These are phyloP conservation scores for Tapirus terrestris DNA, from an alignment of 2,113 vertebrate species.

Conservation along the genomic window DNA sequence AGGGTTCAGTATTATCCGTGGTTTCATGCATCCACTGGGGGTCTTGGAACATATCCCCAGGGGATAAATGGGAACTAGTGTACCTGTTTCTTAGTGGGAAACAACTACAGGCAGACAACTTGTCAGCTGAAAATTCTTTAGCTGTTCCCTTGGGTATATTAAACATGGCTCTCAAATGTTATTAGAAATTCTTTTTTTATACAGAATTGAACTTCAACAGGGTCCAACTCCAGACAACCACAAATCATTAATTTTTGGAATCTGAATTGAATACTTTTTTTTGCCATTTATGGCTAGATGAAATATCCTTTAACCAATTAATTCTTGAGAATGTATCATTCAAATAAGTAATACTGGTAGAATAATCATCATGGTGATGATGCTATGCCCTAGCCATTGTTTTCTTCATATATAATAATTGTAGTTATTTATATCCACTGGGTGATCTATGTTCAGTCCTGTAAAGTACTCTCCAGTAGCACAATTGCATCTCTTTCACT, in stretches of 20 bases:
- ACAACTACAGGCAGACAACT: constrained; percentile 19
- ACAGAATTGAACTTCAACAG: not conserved
- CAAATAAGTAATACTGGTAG: not conserved
- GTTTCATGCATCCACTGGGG: too few species aligned
- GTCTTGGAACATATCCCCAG: too few species aligned
- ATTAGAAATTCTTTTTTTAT: not conserved
- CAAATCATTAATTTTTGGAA: constrained; percentile 44
- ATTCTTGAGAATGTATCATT: not conserved
- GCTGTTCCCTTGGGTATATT: not conserved
- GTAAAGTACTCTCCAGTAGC: not conserved
- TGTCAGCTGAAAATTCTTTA: constrained; percentile 24
- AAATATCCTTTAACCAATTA: not conserved
- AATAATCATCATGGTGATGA: not conserved
- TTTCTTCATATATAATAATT: not conserved
- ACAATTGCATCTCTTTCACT: not conserved
- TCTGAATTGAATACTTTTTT: not conserved
- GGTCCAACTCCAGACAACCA: not conserved
- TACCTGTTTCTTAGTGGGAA: constrained; percentile 7
- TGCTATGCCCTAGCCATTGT: not conserved
- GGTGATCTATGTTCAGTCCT: not conserved
- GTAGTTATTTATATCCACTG: not conserved
- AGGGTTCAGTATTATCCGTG: too few species aligned
- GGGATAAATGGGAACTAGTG: too few species aligned
- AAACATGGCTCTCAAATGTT: not conserved
- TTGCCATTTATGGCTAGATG: not conserved